Percentiles rank a stretch among this genome's conserved stretches.
These are phyloP conservation scores for Ephestia elutella DNA, from an alignment of 1,140 invertebrate species.

Conservation along the genomic window DNA sequence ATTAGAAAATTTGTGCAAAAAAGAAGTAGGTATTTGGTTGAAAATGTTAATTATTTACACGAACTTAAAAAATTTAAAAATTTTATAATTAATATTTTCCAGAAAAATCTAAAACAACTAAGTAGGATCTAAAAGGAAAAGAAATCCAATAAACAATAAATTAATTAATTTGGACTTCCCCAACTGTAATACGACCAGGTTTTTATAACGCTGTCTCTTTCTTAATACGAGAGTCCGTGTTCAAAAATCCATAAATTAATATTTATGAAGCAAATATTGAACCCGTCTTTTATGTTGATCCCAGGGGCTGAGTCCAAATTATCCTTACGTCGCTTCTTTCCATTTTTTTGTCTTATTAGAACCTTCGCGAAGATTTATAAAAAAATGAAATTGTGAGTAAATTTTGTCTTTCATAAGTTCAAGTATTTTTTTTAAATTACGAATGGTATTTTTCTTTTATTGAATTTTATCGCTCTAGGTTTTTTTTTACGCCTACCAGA, in stretches of 20 bases:
- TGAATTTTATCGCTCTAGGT: no score
- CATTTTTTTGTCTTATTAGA: neutral
- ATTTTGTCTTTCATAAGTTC: no score
- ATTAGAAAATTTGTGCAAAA: no score
- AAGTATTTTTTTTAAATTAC: no score
- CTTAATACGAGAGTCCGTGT: neutral
- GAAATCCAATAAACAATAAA: neutral
- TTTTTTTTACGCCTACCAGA: no score
- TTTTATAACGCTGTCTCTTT: constrained; percentile 1
- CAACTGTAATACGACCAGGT: neutral
- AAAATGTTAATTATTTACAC: no score
- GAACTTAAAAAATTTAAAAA: no score
- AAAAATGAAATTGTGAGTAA: neutral
- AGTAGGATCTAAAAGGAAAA: neutral
- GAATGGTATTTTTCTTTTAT: no score
- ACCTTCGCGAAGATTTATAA: neutral
- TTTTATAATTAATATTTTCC: no score
- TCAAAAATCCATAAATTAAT: constrained; percentile 5
- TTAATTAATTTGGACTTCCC: neutral
- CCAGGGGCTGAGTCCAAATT: constrained; percentile 1
- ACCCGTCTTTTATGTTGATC: constrained; percentile 4
- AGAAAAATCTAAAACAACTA: no score
- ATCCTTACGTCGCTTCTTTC: neutral
- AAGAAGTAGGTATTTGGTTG: no score
- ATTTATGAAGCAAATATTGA: constrained; percentile 5